Base-by-base conservation (phyloP, 2,797 vertebrate genomes). In the Sternotherus odoratus region DNA sequence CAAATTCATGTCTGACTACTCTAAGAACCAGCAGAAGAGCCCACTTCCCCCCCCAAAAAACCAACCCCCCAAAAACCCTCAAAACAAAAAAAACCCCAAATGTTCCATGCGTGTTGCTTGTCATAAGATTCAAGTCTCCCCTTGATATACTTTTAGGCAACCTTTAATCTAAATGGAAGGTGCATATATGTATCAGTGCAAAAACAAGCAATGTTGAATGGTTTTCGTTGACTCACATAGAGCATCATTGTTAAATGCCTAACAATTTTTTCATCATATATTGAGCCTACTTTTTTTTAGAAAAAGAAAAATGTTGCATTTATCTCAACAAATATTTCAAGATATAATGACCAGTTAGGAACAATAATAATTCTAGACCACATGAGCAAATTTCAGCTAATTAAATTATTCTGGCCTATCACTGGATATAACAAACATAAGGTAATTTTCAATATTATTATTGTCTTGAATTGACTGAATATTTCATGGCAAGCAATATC, bases 141-240 rank as follows among this genome's bases (percentile, higher is more conserved):
- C 33, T 66, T 8, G 12, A 43, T 43, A 46, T 4, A 21, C 13
- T 49, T 43, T 36, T 43, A 60, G 46, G 24, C 43, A 56, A 78
- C 77, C n/a, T 74, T 88, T 57, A 84, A n/a, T 79, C 49, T 5
- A 1, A 30, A 49, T 33, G 3, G 51, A 4, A 6, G 4, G 48
- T 63, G 6, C 46, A 39, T 0, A 0, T 5, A 48, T 48, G 46
- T 48, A 4, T 28, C 23, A 8, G 60, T n/a, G 17, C 33, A 63
- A 63, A 21, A 19, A 63, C 1, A 1, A 66, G 17, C 4, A 66
- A 9, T 36, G 16, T 5, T 9, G n/a, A 66, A 36, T 66, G n/a
- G 33, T 66, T 66, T 19, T 66, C 36, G n/a, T 36, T 36, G 63
- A 66, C 9, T 36, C 63, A n/a, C 33, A 63, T 4, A 66, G 28